phyloP scores from a whole-genome alignment of 2,113 vertebrate species.

The Donacobius atricapilla region DNA sequence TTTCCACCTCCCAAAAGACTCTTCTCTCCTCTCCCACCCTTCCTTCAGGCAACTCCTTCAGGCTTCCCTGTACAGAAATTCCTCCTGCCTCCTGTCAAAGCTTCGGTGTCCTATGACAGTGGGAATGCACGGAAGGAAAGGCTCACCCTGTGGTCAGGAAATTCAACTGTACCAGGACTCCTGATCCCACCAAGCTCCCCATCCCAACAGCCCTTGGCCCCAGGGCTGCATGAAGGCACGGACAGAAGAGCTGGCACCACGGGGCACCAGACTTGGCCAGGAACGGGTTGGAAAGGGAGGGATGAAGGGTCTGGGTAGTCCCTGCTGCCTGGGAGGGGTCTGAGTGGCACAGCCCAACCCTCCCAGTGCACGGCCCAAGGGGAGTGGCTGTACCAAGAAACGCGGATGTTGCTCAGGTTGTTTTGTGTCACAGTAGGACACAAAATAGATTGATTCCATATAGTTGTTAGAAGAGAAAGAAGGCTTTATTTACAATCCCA shows the following conservation, averaged over 20 bases:
- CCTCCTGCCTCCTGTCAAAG: neutral
- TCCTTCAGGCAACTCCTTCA: neutral
- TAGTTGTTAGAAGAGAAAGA: too few relatives aligned
- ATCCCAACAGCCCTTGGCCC: neutral
- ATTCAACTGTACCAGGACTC: neutral
- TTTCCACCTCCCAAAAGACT: neutral
- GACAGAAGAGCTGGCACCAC: neutral
- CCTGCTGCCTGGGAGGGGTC: neutral
- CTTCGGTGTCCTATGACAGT: rapidly evolving
- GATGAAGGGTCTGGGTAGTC: neutral
- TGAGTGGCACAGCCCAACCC: neutral
- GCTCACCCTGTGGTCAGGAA: neutral
- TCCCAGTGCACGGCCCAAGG: rapidly evolving
- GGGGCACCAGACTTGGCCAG: neutral
- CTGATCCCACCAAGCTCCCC: neutral
- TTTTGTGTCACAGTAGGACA: too few relatives aligned
- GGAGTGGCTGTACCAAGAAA: rapidly evolving
- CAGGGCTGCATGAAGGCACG: rapidly evolving
- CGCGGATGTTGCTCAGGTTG: rapidly evolving
- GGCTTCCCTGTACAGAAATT: neutral
- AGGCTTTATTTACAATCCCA: too few relatives aligned
- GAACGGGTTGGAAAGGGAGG: neutral
- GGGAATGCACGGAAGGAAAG: neutral
- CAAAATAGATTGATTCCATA: too few relatives aligned
- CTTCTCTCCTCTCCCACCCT: neutral